These are phyloP conservation scores for Phymanthus crucifer DNA, from an alignment of 92 coral and sea anemone species.

Conservation along the genomic window DNA sequence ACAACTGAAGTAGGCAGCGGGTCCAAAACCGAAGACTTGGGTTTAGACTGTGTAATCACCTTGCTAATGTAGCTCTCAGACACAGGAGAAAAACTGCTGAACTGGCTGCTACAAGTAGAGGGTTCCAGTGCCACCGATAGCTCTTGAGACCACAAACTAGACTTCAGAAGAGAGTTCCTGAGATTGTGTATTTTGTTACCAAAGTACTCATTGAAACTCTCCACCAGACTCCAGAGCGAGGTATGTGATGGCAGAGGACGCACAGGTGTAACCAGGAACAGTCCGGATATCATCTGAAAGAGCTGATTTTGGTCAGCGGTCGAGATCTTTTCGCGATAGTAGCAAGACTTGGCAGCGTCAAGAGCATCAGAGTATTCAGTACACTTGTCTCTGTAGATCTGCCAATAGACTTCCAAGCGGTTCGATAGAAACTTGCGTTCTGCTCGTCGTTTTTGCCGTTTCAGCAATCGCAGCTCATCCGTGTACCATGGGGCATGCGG, in stretches of 20 bases:
- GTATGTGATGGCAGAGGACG: background rate
- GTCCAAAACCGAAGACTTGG: slow-evolving; percentile 38
- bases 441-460: background rate
- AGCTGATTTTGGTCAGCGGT: background rate
- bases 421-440: background rate
- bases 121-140: background rate
- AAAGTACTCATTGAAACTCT: background rate
- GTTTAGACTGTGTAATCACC: slow-evolving; percentile 33
- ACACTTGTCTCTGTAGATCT: background rate
- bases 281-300: background rate
- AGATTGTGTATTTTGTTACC: background rate
- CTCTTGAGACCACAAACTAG: background rate
- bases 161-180: slow-evolving; percentile 3
- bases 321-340: background rate
- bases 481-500: no score
- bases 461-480: background rate
- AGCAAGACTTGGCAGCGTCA: background rate
- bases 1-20: slow-evolving; percentile 34
- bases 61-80: slow-evolving; percentile 1
- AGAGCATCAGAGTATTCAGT: background rate
- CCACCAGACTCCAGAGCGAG: background rate
- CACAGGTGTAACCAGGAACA: background rate
- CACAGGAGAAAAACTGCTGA: background rate
- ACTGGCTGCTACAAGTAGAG: background rate
- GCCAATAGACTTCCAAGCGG: background rate